A percentile compares a stretch with the other conserved stretches of the same genome.
These are phyloP conservation scores for Silurus aristotelis DNA, from an alignment of 2,797 vertebrate species.

Conservation along the genomic window DNA sequence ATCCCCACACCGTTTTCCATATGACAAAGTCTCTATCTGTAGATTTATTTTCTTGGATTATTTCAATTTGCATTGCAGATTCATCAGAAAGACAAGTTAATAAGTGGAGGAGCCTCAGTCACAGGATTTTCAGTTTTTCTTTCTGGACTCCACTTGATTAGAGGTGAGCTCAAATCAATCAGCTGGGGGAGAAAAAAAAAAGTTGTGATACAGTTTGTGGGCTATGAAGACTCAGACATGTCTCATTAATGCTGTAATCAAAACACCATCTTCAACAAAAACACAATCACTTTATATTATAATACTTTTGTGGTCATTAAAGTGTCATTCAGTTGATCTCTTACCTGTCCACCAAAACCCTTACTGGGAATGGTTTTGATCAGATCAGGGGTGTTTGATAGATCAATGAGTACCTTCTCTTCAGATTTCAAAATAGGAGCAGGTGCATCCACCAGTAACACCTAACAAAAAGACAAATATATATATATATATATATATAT, in stretches of 20 bases:
- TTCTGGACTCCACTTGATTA: conserved; percentile 80
- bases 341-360: conserved; percentile 69
- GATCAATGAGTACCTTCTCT: conserved; percentile 84
- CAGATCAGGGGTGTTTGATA: conserved; percentile 85
- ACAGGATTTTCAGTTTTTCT: conserved; percentile 68
- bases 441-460: conserved; percentile 77
- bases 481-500: too few relatives aligned
- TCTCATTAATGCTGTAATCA: background rate
- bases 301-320: too few relatives aligned
- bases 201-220: background rate
- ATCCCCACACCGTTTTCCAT: background rate
- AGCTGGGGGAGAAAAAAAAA: conserved; percentile 60
- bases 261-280: background rate
- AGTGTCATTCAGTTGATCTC: conserved; percentile 18
- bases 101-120: conserved; percentile 64
- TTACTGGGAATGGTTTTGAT: conserved; percentile 62
- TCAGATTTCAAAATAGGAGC: conserved; percentile 63
- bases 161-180: conserved; percentile 78
- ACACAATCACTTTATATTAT: background rate
- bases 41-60: conserved; percentile 19
- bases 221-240: background rate
- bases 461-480: conserved; percentile 62
- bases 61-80: background rate
- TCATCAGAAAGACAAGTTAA: conserved; percentile 75
- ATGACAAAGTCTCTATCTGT: conserved; percentile 1